Evolutionary conservation across 2,888 invertebrate species (phyloP), one percentile per base, ranked within the genome.

Genomic region (Ceramica pisi): DNA sequence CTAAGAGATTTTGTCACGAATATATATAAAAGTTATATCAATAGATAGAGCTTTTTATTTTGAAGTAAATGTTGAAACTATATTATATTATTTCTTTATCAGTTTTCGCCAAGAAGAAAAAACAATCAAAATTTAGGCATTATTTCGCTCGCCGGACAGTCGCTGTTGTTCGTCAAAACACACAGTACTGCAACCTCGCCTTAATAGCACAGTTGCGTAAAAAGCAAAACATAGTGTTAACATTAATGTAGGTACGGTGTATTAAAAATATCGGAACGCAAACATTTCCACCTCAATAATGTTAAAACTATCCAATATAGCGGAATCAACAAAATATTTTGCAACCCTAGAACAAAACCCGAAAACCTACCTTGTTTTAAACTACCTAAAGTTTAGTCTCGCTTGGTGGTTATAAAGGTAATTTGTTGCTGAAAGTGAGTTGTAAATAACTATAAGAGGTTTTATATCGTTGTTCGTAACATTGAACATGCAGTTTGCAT

Each of bases 351-450:
- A 66, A 53, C 57, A 2, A 26, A 35, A n/a, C 9, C 14, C 41
- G 44, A 83, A 83, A 81, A 72, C 7, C 5, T n/a, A 71, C 67
- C 59, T 46, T 74, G 12, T 0, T 0, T 2, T 0, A 8, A 16
- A 0, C 1, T 0, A 0, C 0, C 0, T 64, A 79, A 61, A 73
- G 80, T 74, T 44, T 41, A 67, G 64, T 74, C 72, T 84, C 23
- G 61, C 14, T 26, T 70, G 79, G 31, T 35, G 14, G 53, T 53
- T 19, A 31, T 65, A 71, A 67, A 70, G 80, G 86, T 87, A 88
- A 88, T 91, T 89, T 89, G 88, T 88, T 83, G 79, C 80, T 79
- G 75, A 81, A 84, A 84, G 80, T 73, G 81, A 68, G 88, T 85
- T 83, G 87, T 91, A 89, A 89, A 89, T 90, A 81, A 81, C 88